Conservation (phyloP, 35 echinoderm and acorn worm species). For the Diadema setosum region DNA sequence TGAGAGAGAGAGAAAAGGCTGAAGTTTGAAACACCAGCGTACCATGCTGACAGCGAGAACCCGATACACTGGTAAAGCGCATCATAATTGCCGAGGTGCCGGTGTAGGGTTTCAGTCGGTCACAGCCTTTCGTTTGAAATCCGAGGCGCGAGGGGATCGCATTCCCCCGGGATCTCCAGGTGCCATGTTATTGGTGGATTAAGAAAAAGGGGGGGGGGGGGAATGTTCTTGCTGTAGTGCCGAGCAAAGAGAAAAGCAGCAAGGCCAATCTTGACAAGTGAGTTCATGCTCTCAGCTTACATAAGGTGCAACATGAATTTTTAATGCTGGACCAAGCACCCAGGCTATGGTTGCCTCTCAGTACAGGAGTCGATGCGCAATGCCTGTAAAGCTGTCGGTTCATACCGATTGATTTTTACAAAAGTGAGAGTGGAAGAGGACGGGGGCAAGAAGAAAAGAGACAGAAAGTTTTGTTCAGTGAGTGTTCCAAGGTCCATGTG, state of each 20-base stretch:
- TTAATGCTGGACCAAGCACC: not conserved
- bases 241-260: not conserved
- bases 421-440: no score
- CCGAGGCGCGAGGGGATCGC: not conserved
- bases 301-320: slow-evolving; percentile 6
- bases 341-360: not conserved
- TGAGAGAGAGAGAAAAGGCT: no score
- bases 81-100: not conserved
- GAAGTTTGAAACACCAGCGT: not conserved
- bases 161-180: not conserved
- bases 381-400: no score
- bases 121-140: slow-evolving; percentile 1
- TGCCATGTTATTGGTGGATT: slow-evolving; percentile 9
- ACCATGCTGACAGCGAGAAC: not conserved
- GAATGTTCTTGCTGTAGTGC: not conserved
- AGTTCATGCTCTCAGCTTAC: not conserved
- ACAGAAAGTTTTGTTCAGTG: no score
- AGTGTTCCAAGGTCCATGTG: no score
- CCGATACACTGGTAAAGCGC: not conserved
- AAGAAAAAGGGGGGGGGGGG: not conserved
- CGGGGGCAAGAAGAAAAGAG: no score
- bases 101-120: not conserved
- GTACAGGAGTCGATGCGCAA: not conserved
- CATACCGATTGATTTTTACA: no score
- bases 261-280: not conserved